Base-by-base conservation (phyloP, 2,888 invertebrate species). In the Ramazzottius varieornatus region DNA sequence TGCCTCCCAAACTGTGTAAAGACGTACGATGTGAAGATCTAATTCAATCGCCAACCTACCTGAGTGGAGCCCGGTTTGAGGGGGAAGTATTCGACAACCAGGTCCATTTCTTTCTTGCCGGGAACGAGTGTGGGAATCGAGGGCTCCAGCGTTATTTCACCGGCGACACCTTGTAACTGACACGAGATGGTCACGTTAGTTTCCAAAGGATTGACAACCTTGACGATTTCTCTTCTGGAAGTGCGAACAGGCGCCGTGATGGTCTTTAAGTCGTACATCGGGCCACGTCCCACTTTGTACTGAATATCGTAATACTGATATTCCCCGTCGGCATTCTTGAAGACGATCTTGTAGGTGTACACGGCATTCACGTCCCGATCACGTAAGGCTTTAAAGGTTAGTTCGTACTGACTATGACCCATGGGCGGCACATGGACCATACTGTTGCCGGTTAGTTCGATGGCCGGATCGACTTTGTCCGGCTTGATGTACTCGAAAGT, bases 401-500 rank as follows among this genome's bases (percentile, higher is more conserved):
- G 24, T 29, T 54, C 54, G 29, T 54, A 54, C 54, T 54, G 16
- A 4, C 4, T n/a, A 16, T 54, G 54, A 16, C 16, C 54, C 54
- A 54, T 13, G 4, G n/a, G 16, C n/a, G 54, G 54, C 8, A 54
- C 4, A 54, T 54, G 54, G n/a, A 54, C 54, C n/a, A 54, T 29
- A 54, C 29, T 24, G 4, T 54, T 54, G 4, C 54, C 54, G 29
- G 54, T 54, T 16, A 54, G 29, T 29, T 54, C 54, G 20, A 54
- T 29, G n/a, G n/a, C 13, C 8, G 54, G 20, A 54, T 54, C 54
- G 16, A 24, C 16, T 54, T 54, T 54, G 29, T 54, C 54, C 29
- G 54, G 54, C 24, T 54, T 54, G 54, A 54, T 24, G 54, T 54
- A 54, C 29, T 54, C 54, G 54, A n/a, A 54, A 29, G 24, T 54